Evolutionary conservation across 1,140 invertebrate genomes (phyloP).

Genomic region (Bursaphelenchus mucronatus): DNA sequence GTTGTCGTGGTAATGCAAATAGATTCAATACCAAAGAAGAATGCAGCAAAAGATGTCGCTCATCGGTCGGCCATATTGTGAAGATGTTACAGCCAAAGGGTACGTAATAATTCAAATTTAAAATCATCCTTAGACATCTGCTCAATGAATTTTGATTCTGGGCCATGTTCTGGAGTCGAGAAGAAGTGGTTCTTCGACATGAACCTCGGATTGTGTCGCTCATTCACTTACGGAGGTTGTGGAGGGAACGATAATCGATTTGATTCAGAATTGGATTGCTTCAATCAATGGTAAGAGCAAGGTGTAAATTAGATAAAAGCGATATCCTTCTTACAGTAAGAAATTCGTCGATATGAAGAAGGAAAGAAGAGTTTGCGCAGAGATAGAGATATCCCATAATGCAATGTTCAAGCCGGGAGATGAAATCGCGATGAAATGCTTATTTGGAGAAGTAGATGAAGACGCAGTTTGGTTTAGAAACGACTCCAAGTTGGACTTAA

Average conservation of each 20-base stretch:
- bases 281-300: conserved; percentile 30
- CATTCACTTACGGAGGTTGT: conserved; percentile 79
- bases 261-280: conserved; percentile 73
- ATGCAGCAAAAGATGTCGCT: conserved; percentile 38
- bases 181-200: conserved; percentile 77
- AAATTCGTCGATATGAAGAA: conserved; percentile 17
- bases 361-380: conserved; percentile 19
- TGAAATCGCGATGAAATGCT: conserved; percentile 34
- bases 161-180: conserved; percentile 73
- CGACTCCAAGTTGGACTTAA: conserved; percentile 15
- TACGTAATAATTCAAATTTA: conserved; percentile 10
- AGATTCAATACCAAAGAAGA: conserved; percentile 65
- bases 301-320: not conserved
- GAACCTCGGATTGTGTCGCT: conserved; percentile 77
- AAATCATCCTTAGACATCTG: conserved; percentile 64
- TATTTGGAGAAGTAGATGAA: conserved; percentile 6
- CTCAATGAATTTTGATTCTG: conserved; percentile 71
- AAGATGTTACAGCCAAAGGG: conserved; percentile 2
- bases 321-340: conserved; percentile 16
- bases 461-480: conserved; percentile 25
- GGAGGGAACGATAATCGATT: conserved; percentile 78
- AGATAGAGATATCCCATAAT: conserved; percentile 26
- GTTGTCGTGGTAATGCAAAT: conserved; percentile 70
- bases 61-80: not conserved
- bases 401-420: conserved; percentile 25